Evolutionary conservation across 2,888 invertebrate genomes (phyloP), one percentile per base, ranked within the genome.

Genomic region (Trilocha varians): DNA sequence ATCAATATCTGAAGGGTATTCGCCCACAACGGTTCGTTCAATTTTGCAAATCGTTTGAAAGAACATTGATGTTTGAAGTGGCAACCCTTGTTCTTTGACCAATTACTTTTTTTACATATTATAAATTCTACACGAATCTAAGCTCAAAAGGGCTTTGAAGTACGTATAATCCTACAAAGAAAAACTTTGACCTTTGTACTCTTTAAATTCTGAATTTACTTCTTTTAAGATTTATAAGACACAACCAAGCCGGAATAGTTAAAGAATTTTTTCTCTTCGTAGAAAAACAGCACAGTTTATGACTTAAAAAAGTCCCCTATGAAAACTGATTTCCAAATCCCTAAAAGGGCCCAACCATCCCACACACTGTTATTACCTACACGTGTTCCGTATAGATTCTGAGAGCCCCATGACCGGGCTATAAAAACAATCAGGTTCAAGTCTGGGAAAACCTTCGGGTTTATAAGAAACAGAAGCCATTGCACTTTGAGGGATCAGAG

Each of bases 351-450:
- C 11, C 25, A 25, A 25, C 25, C 11, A 11, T 25, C 25, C 25
- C 11, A 11, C 25, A 25, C 41, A 8, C 34, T 36, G 40, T 39
- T 43, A 58, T 68, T 68, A 53, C 50, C 50, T 56, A 71, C 78
- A 76, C 71, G 65, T 80, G 78, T 71, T 69, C 55, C 64, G 59
- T 55, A 70, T 63, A 64, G 69, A 72, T 72, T 68, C 63, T 74
- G 74, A 65, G 60, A 67, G 66, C 48, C 61, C 57, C 62, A 50
- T 58, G 55, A 47, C 53, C 52, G 49, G 57, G 64, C 73, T 62
- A 79, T 80, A 82, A 84, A 83, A 83, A 79, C 79, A 83, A 80
- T 82, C 74, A 74, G 70, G 65, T 78, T 61, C 70, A 62, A 67
- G 67, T 63, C 60, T 57, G 58, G 52, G 50, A 52, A 50, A 54